A percentile compares a stretch with the other conserved stretches of the same genome.
Conservation (phyloP, 2,888 invertebrate species). For the Pseudococcus jackbeardsleyi region DNA sequence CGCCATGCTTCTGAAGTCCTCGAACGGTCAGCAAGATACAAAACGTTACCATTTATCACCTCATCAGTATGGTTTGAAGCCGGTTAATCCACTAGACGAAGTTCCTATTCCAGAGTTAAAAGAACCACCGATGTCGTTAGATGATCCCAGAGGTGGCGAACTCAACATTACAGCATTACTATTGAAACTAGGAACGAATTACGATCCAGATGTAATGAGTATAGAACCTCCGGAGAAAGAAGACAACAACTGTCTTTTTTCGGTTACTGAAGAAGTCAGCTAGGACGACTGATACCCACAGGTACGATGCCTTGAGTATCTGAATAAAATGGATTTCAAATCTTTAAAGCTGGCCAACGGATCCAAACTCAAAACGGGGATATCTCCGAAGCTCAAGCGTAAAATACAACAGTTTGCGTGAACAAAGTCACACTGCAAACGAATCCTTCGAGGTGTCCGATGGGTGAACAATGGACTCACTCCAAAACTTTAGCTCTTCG, state of each 20-base stretch:
- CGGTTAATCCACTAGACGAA: slow-evolving; percentile 65
- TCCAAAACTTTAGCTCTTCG: too few relatives aligned
- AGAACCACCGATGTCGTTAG: slow-evolving; percentile 69
- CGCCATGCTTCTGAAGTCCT: slow-evolving; percentile 50
- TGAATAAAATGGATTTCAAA: slow-evolving; percentile 69
- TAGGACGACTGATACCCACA: slow-evolving; percentile 71
- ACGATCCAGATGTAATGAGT: slow-evolving; percentile 72
- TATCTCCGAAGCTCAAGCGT: slow-evolving; percentile 70
- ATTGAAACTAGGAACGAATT: slow-evolving; percentile 70
- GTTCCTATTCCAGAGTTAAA: slow-evolving; percentile 67
- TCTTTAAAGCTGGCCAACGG: slow-evolving; percentile 69
- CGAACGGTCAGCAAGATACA: slow-evolving; percentile 49
- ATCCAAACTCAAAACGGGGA: slow-evolving; percentile 69
- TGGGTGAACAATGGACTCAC: too few relatives aligned
- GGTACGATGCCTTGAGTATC: slow-evolving; percentile 69
- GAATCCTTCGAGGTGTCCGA: too few relatives aligned
- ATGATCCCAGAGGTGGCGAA: slow-evolving; percentile 71
- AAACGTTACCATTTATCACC: slow-evolving; percentile 56
- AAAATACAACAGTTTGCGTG: slow-evolving; percentile 73
- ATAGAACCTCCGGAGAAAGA: slow-evolving; percentile 68
- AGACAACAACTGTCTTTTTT: slow-evolving; percentile 29
- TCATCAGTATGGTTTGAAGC: slow-evolving; percentile 65
- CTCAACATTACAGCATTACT: slow-evolving; percentile 70
- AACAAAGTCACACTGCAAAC: too few relatives aligned
- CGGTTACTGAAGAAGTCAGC: slow-evolving; percentile 69